These are phyloP conservation scores for Eubasilissa regina DNA, from an alignment of 1,140 invertebrate species.

Conservation along the genomic window DNA sequence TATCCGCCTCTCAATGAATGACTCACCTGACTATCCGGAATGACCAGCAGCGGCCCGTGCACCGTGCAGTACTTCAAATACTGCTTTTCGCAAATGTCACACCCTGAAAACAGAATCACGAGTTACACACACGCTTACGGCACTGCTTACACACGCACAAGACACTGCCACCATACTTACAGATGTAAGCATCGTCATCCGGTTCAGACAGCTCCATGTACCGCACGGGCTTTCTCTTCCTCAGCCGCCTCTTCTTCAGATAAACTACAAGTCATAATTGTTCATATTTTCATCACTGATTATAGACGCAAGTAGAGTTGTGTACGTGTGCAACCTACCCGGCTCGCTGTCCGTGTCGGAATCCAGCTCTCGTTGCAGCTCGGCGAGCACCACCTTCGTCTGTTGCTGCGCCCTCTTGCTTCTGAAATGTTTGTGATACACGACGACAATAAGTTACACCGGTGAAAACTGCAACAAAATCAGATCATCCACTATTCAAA, in stretches of 20 bases:
- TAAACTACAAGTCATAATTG: background rate
- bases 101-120: background rate
- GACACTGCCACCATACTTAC: background rate
- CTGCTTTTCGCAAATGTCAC: background rate
- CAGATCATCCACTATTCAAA: too few relatives aligned
- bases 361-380: background rate
- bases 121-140: background rate
- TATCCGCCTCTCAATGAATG: too few relatives aligned
- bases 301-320: background rate
- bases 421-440: too few relatives aligned
- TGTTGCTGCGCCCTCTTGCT: too few relatives aligned
- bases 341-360: background rate
- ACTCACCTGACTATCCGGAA: background rate
- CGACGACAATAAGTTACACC: too few relatives aligned
- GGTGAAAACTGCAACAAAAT: too few relatives aligned
- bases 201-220: slow-evolving; percentile 7
- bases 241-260: slow-evolving; percentile 2
- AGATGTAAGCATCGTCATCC: background rate
- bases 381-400: background rate
- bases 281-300: too few relatives aligned
- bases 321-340: background rate
- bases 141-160: background rate
- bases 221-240: background rate
- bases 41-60: slow-evolving; percentile 17
- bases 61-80: background rate